Evolutionary conservation across 2,888 invertebrate species (phyloP).

Genomic region (Cantharis flavilabris): DNA sequence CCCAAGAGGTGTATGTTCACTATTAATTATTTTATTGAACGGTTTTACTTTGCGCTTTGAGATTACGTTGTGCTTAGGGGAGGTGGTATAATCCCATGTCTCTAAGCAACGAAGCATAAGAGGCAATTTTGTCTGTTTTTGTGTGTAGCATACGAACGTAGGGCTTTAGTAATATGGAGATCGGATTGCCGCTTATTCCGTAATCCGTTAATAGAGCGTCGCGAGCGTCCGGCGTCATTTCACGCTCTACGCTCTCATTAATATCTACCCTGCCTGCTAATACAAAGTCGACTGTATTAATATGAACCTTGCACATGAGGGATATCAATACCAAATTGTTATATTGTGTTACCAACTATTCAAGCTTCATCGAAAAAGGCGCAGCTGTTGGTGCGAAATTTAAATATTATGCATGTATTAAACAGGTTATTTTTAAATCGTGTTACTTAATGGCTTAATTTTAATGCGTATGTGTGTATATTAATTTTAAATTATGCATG

Average conservation of each 20-base stretch:
- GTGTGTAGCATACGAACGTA: conserved; percentile 42
- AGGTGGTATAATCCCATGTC: conserved; percentile 50
- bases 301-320: conserved; percentile 25
- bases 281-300: conserved; percentile 25
- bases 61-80: conserved; percentile 34
- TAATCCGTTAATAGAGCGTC: conserved; percentile 51
- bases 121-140: conserved; percentile 52
- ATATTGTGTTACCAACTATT: conserved; percentile 15
- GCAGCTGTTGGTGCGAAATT: conserved; percentile 45
- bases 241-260: conserved; percentile 52
- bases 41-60: conserved; percentile 39
- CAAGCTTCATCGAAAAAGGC: conserved; percentile 15
- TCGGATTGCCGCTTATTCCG: conserved; percentile 51
- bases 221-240: conserved; percentile 52
- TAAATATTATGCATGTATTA: conserved; percentile 42
- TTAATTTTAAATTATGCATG: conserved; percentile 38
- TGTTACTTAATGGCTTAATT: conserved; percentile 37
- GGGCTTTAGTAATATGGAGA: conserved; percentile 51
- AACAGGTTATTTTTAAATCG: conserved; percentile 43
- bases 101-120: conserved; percentile 48
- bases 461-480: conserved; percentile 32
- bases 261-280: conserved; percentile 40
- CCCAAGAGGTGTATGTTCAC: conserved; percentile 43
- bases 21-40: conserved; percentile 56
- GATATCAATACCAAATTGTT: conserved; percentile 19